Evolutionary conservation across 2,797 vertebrate genomes (phyloP).

Genomic region (Cynodonichthys magdalenae): DNA sequence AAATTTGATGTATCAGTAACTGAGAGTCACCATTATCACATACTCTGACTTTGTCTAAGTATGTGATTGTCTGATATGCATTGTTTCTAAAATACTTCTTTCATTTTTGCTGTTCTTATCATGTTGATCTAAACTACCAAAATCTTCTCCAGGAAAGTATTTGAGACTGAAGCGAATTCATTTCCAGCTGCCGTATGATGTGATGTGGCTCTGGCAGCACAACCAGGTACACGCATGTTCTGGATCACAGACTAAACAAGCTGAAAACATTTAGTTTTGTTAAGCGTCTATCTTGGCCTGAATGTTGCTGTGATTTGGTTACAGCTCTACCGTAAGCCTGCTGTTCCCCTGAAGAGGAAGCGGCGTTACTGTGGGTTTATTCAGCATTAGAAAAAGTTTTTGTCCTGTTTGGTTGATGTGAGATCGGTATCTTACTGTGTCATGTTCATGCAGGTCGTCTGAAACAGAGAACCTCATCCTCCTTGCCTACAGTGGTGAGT

Average conservation of each 20-base stretch:
- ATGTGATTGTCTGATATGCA: too few species aligned
- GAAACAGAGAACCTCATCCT: constrained; percentile 89
- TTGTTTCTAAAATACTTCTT: too few species aligned
- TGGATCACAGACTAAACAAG: too few species aligned
- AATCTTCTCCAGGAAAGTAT: constrained; percentile 88
- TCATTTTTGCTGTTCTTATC: not conserved
- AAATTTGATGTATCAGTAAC: too few species aligned
- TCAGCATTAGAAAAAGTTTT: constrained; percentile 6
- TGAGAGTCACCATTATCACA: too few species aligned
- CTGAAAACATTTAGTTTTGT: too few species aligned
- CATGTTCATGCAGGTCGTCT: constrained; percentile 78
- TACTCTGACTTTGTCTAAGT: too few species aligned
- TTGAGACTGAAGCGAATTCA: constrained; percentile 94
- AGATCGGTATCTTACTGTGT: constrained; percentile 1
- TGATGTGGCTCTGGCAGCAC: constrained; percentile 97
- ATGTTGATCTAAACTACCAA: constrained; percentile 14
- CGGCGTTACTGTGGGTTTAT: constrained; percentile 76
- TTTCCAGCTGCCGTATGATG: constrained; percentile 97
- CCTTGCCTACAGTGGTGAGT: constrained; percentile 60
- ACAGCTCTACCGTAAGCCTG: constrained; percentile 74
- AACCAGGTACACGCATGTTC: constrained; percentile 87
- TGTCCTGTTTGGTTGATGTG: constrained; percentile 15
- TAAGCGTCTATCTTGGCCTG: not conserved
- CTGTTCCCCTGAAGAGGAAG: constrained; percentile 79
- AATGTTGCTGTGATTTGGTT: constrained; percentile 37